A percentile compares a stretch with the other conserved stretches of the same genome.
Conservation (phyloP, 2,113 vertebrate genomes). For the Prunella himalayana region DNA sequence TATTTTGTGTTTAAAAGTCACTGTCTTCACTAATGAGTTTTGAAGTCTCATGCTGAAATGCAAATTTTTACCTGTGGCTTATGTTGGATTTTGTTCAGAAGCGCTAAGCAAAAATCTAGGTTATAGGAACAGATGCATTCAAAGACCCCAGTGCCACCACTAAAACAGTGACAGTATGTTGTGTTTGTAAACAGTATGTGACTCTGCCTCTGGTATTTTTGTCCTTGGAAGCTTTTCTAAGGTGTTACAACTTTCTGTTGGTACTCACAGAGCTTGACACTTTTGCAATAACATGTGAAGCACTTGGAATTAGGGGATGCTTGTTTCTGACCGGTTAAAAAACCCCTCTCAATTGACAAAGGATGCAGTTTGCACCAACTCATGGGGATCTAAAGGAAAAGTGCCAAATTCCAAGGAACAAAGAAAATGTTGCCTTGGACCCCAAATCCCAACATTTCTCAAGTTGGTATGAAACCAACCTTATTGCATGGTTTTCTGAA, state of each 20-base stretch:
- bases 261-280: neutral
- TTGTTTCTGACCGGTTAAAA: neutral
- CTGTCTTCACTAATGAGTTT: neutral
- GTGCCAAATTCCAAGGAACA: neutral
- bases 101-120: neutral
- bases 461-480: neutral
- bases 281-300: neutral
- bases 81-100: neutral
- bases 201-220: neutral
- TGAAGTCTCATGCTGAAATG: neutral
- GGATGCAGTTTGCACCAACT: neutral
- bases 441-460: neutral
- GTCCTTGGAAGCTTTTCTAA: neutral
- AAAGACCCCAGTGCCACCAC: neutral
- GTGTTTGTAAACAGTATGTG: neutral
- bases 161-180: neutral
- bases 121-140: neutral
- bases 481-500: neutral
- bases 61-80: neutral
- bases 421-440: neutral
- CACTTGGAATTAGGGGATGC: neutral
- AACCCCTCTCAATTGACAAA: fast-evolving
- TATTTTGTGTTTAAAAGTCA: neutral
- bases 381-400: neutral
- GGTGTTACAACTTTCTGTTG: neutral